Conservation (phyloP, 2,888 invertebrate species). For the Spialia ferax region DNA sequence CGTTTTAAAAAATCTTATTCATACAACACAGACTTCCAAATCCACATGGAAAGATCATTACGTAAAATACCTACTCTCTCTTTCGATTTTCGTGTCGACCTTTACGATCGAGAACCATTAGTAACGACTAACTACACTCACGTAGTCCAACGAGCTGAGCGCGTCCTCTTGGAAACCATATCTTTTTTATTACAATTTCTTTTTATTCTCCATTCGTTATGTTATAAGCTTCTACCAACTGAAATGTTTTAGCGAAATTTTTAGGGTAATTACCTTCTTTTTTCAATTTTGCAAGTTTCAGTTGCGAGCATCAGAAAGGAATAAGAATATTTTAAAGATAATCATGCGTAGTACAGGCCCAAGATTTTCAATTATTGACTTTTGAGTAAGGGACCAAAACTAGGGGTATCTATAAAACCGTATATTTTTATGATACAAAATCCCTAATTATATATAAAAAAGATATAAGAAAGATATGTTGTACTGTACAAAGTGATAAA, state of each 20-base stretch:
- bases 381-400: neutral
- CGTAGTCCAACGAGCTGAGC: conserved; percentile 40
- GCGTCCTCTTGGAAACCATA: conserved; percentile 37
- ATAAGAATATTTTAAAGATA: neutral
- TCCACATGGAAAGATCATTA: neutral
- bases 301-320: neutral
- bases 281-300: neutral
- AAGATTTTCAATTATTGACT: neutral
- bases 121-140: conserved; percentile 24
- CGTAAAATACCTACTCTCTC: neutral
- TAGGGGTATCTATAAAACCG: too few relatives aligned
- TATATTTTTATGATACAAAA: too few relatives aligned
- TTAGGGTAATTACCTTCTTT: neutral
- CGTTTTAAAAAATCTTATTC: too few relatives aligned
- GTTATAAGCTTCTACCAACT: conserved; percentile 24
- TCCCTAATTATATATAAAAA: too few relatives aligned
- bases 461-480: neutral
- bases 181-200: too few relatives aligned
- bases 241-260: conserved; percentile 16
- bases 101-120: conserved; percentile 25
- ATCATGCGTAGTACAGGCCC: neutral
- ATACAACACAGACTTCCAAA: too few relatives aligned
- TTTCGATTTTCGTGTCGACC: neutral
- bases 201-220: conserved; percentile 24
- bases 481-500: too few relatives aligned